Base-by-base conservation (phyloP, 2,888 invertebrate species). In the Silvanus unidentatus region DNA sequence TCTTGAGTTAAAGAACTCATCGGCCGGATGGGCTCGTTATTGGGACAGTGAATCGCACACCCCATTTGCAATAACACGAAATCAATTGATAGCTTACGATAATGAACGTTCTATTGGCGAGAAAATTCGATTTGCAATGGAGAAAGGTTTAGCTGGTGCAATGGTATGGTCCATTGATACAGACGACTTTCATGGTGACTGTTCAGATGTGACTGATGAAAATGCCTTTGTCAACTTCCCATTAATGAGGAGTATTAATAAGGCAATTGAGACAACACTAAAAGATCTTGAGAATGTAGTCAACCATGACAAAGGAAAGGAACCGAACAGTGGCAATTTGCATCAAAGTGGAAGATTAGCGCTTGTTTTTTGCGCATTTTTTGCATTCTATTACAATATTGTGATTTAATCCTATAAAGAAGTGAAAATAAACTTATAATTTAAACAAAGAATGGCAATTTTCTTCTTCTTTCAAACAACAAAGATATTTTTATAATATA, bases 81-180 rank as follows among this genome's bases (percentile, higher is more conserved):
- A 80, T 2, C 75, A 77, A 47, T 81, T 91, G 42, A 82, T 92
- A 10, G 73, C 82, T 0, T 93, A 85, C 59, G 93, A 93, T 57
- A 82, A 88, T 60, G 76, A 81, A 0, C 75, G 79, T 14, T 88
- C 90, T 10, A 80, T 93, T 37, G 77, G 77, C 14, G 77, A 79
- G 32, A 92, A 92, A 78, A 83, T 90, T 52, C 75, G 58, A 44
- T 79, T 78, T 63, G 82, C 82, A 1, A 75, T 83, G 63, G 75
- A 77, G 48, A 76, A 80, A 55, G 75, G 77, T 2, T 70, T 93
- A 1, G 88, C 82, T 0, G 92, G 92, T 1, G 78, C 85, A 0
- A 91, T 92, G 90, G 81, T 90, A 3, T 92, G 92, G 92, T 88
- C 89, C 29, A 80, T 91, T 29, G 92, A 92, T 66, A 92, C 89